A percentile compares a stretch with the other conserved stretches of the same genome.
These are phyloP conservation scores for Drosophila kohkoa DNA, from an alignment of 1,140 invertebrate species.

Conservation along the genomic window DNA sequence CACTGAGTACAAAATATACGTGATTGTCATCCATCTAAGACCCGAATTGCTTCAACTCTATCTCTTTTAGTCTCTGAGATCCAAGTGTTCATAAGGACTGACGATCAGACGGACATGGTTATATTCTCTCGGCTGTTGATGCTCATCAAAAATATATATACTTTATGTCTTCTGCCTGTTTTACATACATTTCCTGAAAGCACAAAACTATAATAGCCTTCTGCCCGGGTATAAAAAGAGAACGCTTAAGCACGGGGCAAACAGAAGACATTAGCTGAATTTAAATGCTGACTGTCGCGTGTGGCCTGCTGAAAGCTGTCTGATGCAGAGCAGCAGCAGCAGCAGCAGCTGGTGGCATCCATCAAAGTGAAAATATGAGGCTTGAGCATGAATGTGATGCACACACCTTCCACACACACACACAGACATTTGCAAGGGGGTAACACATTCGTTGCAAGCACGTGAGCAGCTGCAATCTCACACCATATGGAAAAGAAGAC, in stretches of 20 bases:
- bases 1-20: no score
- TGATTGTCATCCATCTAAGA: no score
- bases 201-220: no score
- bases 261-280: constrained; percentile 5
- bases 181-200: no score
- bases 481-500: background rate
- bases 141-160: no score
- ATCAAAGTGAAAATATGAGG: constrained; percentile 61
- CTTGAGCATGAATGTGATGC: constrained; percentile 33
- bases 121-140: no score
- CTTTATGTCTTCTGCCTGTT: no score
- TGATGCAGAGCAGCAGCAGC: background rate
- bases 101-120: no score
- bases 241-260: background rate
- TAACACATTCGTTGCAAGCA: constrained; percentile 43
- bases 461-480: constrained; percentile 66
- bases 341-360: constrained; percentile 42
- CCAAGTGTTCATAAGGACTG: no score
- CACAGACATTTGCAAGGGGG: background rate
- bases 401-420: constrained; percentile 13
- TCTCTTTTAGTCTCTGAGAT: no score
- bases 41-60: no score
- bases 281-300: background rate
- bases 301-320: constrained; percentile 2
- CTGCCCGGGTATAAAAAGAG: no score